Conservation (phyloP, 1,140 invertebrate genomes). For the Neelides sp. region DNA sequence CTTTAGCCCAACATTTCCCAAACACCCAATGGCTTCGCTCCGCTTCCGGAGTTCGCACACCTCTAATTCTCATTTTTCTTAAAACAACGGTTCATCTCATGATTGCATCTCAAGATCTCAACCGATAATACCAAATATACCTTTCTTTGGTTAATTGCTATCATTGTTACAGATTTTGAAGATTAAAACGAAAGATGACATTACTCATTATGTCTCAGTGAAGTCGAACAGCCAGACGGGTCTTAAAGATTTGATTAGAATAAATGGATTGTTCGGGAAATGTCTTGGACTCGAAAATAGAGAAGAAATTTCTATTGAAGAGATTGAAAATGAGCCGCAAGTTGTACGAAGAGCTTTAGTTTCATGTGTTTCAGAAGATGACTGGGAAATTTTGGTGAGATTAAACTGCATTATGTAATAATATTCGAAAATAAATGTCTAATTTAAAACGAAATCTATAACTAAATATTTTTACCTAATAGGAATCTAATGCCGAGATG, state of each 20-base stretch:
- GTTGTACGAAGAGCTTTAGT: conserved; percentile 33
- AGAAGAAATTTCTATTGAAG: conserved; percentile 32
- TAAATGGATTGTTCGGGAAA: conserved; percentile 37
- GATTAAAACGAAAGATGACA: conserved; percentile 1
- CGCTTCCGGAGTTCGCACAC: too few relatives aligned
- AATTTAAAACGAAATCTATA: conserved; percentile 39
- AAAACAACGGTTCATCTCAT: too few relatives aligned
- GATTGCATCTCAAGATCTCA: too few relatives aligned
- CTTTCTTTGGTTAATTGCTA: too few relatives aligned
- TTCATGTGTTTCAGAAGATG: conserved; percentile 38
- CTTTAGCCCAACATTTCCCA: too few relatives aligned
- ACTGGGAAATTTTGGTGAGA: conserved; percentile 44
- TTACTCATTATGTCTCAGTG: conserved; percentile 11
- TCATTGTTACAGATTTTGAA: conserved; percentile 11
- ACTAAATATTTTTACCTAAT: conserved; percentile 25
- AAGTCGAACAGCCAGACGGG: conserved; percentile 4
- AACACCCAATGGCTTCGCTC: too few relatives aligned
- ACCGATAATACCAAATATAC: too few relatives aligned
- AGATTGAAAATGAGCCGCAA: conserved; percentile 29
- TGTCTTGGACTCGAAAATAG: conserved; percentile 35
- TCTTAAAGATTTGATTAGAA: conserved; percentile 29
- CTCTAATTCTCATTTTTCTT: too few relatives aligned
- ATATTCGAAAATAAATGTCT: neutral
- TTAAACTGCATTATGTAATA: conserved; percentile 5
- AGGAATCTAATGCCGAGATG: conserved; percentile 32